phyloP scores from a whole-genome alignment of 2,797 vertebrate genomes.

The Chrysocyon brachyurus region DNA sequence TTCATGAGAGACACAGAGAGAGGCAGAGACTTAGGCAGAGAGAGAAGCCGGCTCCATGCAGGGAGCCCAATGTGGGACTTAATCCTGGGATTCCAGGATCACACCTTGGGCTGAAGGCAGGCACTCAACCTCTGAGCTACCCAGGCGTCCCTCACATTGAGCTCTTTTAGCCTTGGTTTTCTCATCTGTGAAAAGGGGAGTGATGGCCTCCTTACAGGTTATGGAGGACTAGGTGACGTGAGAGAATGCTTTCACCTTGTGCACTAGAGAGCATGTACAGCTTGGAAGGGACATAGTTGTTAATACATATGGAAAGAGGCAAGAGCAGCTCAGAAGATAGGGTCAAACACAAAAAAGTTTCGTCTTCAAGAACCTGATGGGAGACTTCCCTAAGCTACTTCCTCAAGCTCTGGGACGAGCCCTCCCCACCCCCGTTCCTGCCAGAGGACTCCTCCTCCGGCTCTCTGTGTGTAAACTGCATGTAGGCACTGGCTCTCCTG shows the following conservation, averaged over 20 bases:
- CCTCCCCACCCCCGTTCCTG: background rate
- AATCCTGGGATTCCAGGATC: too few species aligned
- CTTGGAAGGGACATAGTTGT: background rate
- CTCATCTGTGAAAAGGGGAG: background rate
- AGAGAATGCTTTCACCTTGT: background rate
- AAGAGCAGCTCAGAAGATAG: background rate
- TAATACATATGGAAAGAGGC: background rate
- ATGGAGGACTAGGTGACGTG: background rate
- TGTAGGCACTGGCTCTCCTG: background rate
- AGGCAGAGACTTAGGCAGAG: too few species aligned
- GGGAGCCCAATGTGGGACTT: too few species aligned
- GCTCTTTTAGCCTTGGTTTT: background rate
- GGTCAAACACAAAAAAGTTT: background rate
- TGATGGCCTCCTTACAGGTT: background rate
- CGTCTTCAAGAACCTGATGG: background rate
- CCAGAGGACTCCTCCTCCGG: background rate
- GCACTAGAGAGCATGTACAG: background rate
- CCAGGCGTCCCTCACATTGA: background rate
- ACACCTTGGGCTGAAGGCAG: too few species aligned
- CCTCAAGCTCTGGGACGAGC: slow-evolving; percentile 40
- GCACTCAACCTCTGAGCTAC: too few species aligned
- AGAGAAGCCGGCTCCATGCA: too few species aligned
- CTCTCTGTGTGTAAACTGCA: slow-evolving; percentile 47
- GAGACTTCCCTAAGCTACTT: slow-evolving; percentile 69
- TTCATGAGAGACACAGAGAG: too few species aligned